Evolutionary conservation across 1,140 invertebrate genomes (phyloP).

Genomic region (Drosophila athabasca): DNA sequence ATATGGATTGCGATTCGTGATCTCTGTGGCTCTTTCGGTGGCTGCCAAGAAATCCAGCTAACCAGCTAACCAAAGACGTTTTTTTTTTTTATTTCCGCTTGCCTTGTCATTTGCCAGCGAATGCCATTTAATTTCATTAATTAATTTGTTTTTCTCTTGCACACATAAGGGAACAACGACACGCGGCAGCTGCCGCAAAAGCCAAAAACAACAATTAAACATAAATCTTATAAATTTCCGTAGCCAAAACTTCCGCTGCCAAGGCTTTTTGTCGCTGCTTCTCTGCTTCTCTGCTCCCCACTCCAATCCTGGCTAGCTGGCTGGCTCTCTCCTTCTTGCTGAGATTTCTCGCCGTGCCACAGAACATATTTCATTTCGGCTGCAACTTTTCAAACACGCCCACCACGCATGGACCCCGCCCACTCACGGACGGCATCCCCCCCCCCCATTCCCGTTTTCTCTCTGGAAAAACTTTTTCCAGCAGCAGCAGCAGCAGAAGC

Average conservation of each 20-base stretch:
- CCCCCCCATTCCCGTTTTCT: conserved; percentile 2
- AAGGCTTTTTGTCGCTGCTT: conserved; percentile 61
- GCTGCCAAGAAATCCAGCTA: conserved; percentile 15
- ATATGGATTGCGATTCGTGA: conserved; percentile 18
- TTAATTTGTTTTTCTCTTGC: conserved; percentile 66
- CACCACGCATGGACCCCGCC: conserved; percentile 50
- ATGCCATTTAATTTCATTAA: conserved; percentile 78
- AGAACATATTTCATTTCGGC: conserved; percentile 78
- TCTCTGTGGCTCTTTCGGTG: neutral
- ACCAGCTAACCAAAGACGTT: neutral
- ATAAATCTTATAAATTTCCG: conserved; percentile 82
- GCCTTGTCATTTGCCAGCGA: conserved; percentile 69
- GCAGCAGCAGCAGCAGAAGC: conserved; percentile 13
- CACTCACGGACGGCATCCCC: neutral
- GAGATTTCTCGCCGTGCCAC: conserved; percentile 75
- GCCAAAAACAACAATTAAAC: conserved; percentile 81
- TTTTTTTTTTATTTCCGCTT: conserved; percentile 37
- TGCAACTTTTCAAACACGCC: conserved; percentile 76
- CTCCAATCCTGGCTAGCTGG: no score
- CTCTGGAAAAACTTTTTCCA: conserved; percentile 60
- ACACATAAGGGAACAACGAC: conserved; percentile 36
- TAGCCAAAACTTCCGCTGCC: conserved; percentile 72
- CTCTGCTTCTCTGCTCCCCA: conserved; percentile 10
- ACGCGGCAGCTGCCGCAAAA: conserved; percentile 76
- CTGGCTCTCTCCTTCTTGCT: conserved; percentile 18